Evolutionary conservation across 1,140 invertebrate genomes (phyloP), one percentile per base, ranked within the genome.

Genomic region (Temnothorax nylanderi): DNA sequence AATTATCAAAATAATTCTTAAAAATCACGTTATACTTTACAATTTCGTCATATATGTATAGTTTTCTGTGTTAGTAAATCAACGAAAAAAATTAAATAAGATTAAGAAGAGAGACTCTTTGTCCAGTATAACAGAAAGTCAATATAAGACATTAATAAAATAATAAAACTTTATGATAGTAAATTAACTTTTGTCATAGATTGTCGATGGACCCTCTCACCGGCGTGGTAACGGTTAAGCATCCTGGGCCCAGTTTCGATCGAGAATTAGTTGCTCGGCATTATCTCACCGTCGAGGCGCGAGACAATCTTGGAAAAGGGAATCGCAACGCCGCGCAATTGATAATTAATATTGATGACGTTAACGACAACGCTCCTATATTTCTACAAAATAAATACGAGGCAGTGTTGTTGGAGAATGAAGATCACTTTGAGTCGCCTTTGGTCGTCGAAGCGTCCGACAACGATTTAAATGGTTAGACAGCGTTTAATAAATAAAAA

Each of bases 201-300:
- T 96, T 99, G 75, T 96, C 96, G 86, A 95, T 99, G 37, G 97
- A 99, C 94, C 96, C 97, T 56, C 95, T 97, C 64, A 97, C 97
- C 44, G 99, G 99, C 0, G 96, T 97, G 6, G 97, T 99, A 81
- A 98, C 97, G 1, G 98, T 99, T 1, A 98, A 97, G 92, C 95
- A 96, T 86, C 96, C 97, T 0, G 97, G 97, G 0, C 95, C 97
- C 3, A 97, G 96, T 80, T 98, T 99, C 91, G 99, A 99, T 94
- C 96, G 99, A 44, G 99, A 99, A 95, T 96, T 98, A 41, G 96
- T 98, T 11, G 97, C 98, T 0, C 96, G 97, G 8, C 98, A 99
- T 95, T 99, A 98, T 95, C 95, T 99, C 5, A 99, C 98, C 0
- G 97, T 99, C 0, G 99, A 99, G 94, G 99, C 98, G 0, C 96